These are phyloP conservation scores for Amphipoea oculea DNA, from an alignment of 2,888 invertebrate genomes.

Conservation along the genomic window DNA sequence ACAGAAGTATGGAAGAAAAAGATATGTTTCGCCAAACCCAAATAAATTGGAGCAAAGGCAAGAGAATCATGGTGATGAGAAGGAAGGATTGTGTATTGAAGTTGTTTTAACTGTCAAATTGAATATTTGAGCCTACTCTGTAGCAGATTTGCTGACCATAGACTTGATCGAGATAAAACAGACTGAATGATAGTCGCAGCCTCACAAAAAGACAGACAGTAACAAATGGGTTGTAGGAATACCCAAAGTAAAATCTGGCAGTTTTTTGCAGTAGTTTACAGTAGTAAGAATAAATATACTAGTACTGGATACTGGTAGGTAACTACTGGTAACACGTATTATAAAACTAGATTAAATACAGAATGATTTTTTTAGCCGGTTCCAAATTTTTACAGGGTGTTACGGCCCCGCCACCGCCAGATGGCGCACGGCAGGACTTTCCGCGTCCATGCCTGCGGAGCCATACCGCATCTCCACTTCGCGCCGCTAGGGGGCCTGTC, in stretches of 20 bases:
- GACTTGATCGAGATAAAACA: not conserved
- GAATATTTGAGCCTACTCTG: too few species aligned
- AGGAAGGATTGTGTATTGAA: not conserved
- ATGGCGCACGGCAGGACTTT: too few species aligned
- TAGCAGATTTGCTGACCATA: not conserved
- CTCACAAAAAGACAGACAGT: not conserved
- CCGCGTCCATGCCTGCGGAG: too few species aligned
- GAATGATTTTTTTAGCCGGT: too few species aligned
- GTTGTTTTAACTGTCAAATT: not conserved
- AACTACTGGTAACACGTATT: not conserved
- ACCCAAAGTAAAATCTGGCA: not conserved
- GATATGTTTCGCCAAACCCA: not conserved
- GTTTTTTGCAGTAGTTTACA: not conserved
- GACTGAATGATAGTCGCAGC: not conserved
- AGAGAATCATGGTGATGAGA: not conserved
- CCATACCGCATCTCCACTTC: too few species aligned
- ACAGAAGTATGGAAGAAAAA: not conserved
- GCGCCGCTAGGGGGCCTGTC: too few species aligned
- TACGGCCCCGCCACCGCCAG: too few species aligned
- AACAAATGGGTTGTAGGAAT: not conserved
- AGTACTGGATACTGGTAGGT: too few species aligned
- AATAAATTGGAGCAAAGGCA: not conserved
- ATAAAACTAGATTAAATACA: too few species aligned
- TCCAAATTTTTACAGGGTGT: too few species aligned
- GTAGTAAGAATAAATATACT: not conserved